phyloP scores from a whole-genome alignment of 2,797 vertebrate species.

The Lophotriccus pileatus region DNA sequence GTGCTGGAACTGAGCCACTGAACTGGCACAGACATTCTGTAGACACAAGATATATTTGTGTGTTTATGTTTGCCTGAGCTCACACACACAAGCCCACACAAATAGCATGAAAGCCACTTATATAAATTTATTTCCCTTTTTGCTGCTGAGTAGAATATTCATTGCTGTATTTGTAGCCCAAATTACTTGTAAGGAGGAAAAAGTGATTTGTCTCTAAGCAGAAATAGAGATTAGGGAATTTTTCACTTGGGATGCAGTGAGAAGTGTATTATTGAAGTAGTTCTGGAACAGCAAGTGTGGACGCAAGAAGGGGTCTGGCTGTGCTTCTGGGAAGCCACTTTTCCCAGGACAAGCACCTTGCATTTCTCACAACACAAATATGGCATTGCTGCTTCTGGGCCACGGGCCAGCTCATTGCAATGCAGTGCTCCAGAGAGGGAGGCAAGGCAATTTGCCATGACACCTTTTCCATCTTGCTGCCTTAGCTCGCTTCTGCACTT shows the following conservation, averaged over 20 bases:
- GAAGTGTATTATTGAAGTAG: background rate
- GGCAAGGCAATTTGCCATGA: slow-evolving; percentile 15
- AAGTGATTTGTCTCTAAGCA: background rate
- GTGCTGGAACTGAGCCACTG: background rate
- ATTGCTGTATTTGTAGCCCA: background rate
- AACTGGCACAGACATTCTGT: background rate
- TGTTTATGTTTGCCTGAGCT: background rate
- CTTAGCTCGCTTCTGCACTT: slow-evolving; percentile 4
- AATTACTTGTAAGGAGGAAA: background rate
- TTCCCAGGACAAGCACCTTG: background rate
- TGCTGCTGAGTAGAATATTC: background rate
- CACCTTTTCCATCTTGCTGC: slow-evolving; percentile 52
- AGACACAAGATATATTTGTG: background rate
- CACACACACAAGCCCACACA: background rate
- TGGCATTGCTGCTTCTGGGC: slow-evolving; percentile 19
- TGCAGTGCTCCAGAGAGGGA: background rate
- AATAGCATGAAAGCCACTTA: background rate
- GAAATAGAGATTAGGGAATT: background rate
- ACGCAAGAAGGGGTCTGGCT: background rate
- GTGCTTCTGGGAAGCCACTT: background rate
- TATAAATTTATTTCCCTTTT: background rate
- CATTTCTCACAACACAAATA: slow-evolving; percentile 25
- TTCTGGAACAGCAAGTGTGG: background rate
- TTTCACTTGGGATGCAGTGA: background rate
- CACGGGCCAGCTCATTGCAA: background rate